Evolutionary conservation across 1,140 invertebrate genomes (phyloP).

Genomic region (Bombus impatiens): DNA sequence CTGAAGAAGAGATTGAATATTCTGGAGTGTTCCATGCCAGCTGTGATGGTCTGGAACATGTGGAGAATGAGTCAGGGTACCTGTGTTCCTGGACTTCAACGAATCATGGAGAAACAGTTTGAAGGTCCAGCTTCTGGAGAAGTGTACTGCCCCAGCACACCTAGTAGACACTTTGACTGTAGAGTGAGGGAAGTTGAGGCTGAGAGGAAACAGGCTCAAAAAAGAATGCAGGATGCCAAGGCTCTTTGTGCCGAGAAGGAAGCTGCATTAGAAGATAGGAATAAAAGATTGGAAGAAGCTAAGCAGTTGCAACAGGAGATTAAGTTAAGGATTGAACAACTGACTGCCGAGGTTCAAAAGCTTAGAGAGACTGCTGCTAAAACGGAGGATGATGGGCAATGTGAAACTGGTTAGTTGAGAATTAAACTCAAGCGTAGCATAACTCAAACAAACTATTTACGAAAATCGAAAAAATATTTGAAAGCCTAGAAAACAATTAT

Average conservation of each 20-base stretch:
- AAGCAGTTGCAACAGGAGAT: constrained; percentile 57
- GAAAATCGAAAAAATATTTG: background rate
- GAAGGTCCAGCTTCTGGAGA: constrained; percentile 44
- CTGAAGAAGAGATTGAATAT: constrained; percentile 84
- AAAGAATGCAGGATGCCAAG: constrained; percentile 69
- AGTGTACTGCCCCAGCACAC: constrained; percentile 57
- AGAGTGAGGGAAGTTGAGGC: constrained; percentile 71
- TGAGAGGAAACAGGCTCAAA: constrained; percentile 69
- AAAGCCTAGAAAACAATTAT: background rate
- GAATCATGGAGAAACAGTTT: constrained; percentile 69
- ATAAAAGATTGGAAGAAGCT: constrained; percentile 61
- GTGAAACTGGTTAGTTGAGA: constrained; percentile 30
- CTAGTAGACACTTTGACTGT: constrained; percentile 71
- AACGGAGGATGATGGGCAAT: constrained; percentile 22
- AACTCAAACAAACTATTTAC: no score
- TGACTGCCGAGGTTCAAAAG: constrained; percentile 52
- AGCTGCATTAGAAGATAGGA: constrained; percentile 54
- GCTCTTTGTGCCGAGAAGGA: constrained; percentile 65
- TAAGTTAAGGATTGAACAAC: constrained; percentile 48
- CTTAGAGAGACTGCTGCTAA: constrained; percentile 14
- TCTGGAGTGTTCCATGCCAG: constrained; percentile 86
- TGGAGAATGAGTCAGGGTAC: constrained; percentile 68
- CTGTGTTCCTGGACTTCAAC: constrained; percentile 28
- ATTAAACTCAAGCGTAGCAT: background rate
- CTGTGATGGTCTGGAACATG: constrained; percentile 86